Base-by-base conservation (phyloP, 2,113 vertebrate genomes). In the Lasiurus cinereus region DNA sequence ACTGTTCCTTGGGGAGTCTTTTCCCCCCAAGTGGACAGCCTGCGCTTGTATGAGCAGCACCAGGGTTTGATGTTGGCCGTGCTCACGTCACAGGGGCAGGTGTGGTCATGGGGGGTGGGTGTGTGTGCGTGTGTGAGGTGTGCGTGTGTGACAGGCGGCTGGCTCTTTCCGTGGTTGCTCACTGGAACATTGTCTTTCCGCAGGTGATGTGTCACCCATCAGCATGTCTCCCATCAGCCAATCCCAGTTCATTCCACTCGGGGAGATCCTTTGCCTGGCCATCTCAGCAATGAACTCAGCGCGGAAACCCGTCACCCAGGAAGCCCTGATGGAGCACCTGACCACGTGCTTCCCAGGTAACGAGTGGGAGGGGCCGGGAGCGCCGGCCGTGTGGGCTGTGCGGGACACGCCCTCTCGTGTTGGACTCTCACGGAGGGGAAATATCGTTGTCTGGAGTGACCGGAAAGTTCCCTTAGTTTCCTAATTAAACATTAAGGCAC, bases 171-270 rank as follows among this genome's bases (percentile, higher is more conserved):
- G n/a, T n/a, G n/a, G n/a, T n/a, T n/a, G 0, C 94, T 97, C 67
- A 94, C 69, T 72, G 90, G 83, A 62, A 85, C 90, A 59, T 72
- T 98, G 73, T 97, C 96, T 98, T 84, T 97, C 98, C 97, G 77
- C 98, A 99, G 99, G 99, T 99, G 99, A 99, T 99, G 99, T 99
- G 95, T 99, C 99, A 94, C 99, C 99, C 74, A 99, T 99, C 99
- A 99, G 99, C 97, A 99, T 99, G 99, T 99, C 99, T 98, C 99
- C 99, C 94, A 99, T 99, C 98, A 99, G 99, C 98, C 99, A 99
- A 96, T 99, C 99, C 89, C 99, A 99, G 98, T 99, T 99, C 98
- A 99, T 99, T 97, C 99, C 99, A 92, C 99, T 99, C 96, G 99
- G 99, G 97, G 99, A 99, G 97, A 99, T 99, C 98, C 98, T 99